Percentiles rank a stretch among this genome's conserved stretches.
Conservation (phyloP, 2,888 invertebrate genomes). For the Plemyria rubiginata region DNA sequence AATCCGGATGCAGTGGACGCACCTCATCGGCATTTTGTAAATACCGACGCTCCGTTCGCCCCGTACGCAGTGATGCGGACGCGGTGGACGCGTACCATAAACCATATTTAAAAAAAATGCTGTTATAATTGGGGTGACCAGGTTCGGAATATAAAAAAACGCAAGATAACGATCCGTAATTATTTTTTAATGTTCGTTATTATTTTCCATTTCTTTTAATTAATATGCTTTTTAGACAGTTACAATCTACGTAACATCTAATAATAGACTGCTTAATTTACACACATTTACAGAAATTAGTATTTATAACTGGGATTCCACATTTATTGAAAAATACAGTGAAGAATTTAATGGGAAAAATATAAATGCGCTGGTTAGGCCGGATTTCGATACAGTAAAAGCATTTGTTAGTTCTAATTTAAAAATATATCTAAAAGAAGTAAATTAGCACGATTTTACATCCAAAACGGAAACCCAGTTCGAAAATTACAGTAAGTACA, state of each 20-base stretch:
- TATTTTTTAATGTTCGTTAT: conserved; percentile 75
- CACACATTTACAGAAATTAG: conserved; percentile 77
- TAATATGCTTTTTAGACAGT: conserved; percentile 71
- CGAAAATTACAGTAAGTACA: conserved; percentile 33
- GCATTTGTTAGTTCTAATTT: neutral
- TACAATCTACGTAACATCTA: conserved; percentile 82
- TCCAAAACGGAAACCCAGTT: conserved; percentile 51
- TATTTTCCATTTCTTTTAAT: conserved; percentile 64
- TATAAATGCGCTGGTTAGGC: conserved; percentile 41
- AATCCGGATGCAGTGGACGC: too few species aligned
- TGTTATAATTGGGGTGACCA: too few species aligned
- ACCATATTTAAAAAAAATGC: too few species aligned
- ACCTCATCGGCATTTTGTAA: too few species aligned
- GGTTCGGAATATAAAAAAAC: conserved; percentile 16
- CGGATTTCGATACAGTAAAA: conserved; percentile 36
- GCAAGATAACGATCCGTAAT: conserved; percentile 66
- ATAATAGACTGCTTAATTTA: conserved; percentile 78
- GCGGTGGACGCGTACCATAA: too few species aligned
- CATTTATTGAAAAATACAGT: conserved; percentile 32
- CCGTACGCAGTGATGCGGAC: too few species aligned
- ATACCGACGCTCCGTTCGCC: too few species aligned
- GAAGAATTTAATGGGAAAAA: too few species aligned
- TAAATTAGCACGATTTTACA: conserved; percentile 7
- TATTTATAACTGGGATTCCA: conserved; percentile 66
- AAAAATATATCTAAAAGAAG: neutral